These are phyloP conservation scores for Rhizoglyphus robini DNA, from an alignment of 1,140 invertebrate genomes.

Conservation along the genomic window DNA sequence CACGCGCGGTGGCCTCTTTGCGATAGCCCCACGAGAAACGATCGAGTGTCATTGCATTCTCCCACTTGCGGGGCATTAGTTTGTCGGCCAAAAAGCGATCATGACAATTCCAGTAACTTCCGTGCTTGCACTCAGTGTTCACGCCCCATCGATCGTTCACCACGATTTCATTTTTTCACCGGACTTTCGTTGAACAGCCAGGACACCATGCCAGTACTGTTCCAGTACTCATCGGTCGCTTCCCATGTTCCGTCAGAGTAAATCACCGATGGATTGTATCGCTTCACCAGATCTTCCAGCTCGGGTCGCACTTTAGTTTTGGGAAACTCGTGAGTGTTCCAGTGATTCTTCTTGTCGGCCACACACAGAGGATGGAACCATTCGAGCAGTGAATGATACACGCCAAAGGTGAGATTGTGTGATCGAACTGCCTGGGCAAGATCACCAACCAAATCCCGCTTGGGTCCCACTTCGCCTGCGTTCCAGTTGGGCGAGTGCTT, in stretches of 20 bases:
- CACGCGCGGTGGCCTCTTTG: slow-evolving; percentile 51
- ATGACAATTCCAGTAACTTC: slow-evolving; percentile 40
- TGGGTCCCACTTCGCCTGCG: slow-evolving; percentile 65
- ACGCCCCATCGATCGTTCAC: slow-evolving; percentile 45
- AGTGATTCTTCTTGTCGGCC: slow-evolving; percentile 27
- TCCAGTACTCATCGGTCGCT: slow-evolving; percentile 59
- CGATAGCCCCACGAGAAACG: slow-evolving; percentile 76
- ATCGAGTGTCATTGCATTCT: slow-evolving; percentile 78
- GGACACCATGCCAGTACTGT: slow-evolving; percentile 47
- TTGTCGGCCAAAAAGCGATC: slow-evolving; percentile 40
- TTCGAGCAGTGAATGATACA: slow-evolving; percentile 37
- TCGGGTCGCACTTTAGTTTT: slow-evolving; percentile 31
- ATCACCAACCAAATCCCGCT: slow-evolving; percentile 54
- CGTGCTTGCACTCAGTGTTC: slow-evolving; percentile 39
- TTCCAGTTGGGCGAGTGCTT: slow-evolving; percentile 63
- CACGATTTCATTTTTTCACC: slow-evolving; percentile 43
- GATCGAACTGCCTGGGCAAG: slow-evolving; percentile 34
- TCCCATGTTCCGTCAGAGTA: slow-evolving; percentile 73
- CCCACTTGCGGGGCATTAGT: slow-evolving; percentile 57
- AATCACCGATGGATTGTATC: slow-evolving; percentile 71
- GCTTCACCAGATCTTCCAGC: slow-evolving; percentile 44
- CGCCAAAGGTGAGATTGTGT: slow-evolving; percentile 35
- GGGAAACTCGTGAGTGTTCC: slow-evolving; percentile 28
- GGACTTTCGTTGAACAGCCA: slow-evolving; percentile 52
- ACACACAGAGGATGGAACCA: slow-evolving; percentile 35